phyloP scores from a whole-genome alignment of 2,888 invertebrate genomes.

The Eupithecia pulchellata region DNA sequence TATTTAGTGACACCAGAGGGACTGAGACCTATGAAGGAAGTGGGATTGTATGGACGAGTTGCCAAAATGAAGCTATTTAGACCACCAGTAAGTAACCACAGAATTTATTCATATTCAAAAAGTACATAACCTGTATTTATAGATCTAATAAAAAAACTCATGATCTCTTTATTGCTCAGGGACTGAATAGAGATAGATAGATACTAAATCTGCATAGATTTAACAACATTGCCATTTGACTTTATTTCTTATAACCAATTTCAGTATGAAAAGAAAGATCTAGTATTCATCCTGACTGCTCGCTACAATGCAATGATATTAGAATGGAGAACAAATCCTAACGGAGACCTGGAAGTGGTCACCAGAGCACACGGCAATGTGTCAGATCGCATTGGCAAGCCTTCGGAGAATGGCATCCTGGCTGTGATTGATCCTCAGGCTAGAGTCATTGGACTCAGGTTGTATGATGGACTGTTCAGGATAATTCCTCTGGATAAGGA shows the following conservation, averaged over 20 bases:
- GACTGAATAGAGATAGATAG: no score
- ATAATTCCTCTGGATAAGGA: constrained; percentile 98
- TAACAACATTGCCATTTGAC: background rate
- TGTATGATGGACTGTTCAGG: constrained; percentile 98
- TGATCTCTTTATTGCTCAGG: no score
- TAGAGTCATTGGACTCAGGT: constrained; percentile 95
- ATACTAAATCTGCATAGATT: background rate
- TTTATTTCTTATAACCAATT: constrained; percentile 51
- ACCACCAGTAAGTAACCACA: constrained; percentile 88
- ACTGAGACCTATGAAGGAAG: constrained; percentile 96
- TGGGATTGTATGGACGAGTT: constrained; percentile 97
- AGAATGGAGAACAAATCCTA: constrained; percentile 90
- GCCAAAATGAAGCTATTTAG: constrained; percentile 97
- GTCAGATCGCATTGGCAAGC: constrained; percentile 96
- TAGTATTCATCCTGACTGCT: constrained; percentile 96
- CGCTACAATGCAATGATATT: constrained; percentile 99
- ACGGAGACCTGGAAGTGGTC: constrained; percentile 95
- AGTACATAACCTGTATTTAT: background rate
- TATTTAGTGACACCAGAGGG: constrained; percentile 98
- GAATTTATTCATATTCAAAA: background rate
- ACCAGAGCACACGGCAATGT: constrained; percentile 99
- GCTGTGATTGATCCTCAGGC: constrained; percentile 98
- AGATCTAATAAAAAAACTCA: background rate
- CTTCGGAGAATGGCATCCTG: constrained; percentile 97
- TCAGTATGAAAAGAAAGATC: constrained; percentile 95